These are phyloP conservation scores for Dicranocentrus wangi DNA, from an alignment of 2,888 invertebrate genomes.

Conservation along the genomic window DNA sequence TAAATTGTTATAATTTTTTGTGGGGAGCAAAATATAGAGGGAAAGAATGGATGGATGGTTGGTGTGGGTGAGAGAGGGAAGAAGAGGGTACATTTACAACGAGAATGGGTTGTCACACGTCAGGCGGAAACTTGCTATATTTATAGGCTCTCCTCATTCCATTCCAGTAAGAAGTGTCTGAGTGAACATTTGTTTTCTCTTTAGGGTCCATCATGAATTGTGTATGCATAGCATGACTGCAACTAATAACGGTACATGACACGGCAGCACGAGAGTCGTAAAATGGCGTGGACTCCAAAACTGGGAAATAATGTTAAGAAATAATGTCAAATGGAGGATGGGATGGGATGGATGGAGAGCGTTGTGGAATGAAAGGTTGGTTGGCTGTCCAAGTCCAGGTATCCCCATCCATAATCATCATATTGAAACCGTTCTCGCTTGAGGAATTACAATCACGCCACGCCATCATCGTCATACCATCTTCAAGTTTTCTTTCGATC, in stretches of 20 bases:
- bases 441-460: slow-evolving; percentile 54
- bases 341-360: too few relatives aligned
- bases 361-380: too few relatives aligned
- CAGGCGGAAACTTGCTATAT: slow-evolving; percentile 37
- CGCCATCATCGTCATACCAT: slow-evolving; percentile 31
- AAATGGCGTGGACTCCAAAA: too few relatives aligned
- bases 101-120: slow-evolving; percentile 60
- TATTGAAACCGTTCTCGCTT: slow-evolving; percentile 41
- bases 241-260: background rate
- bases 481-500: slow-evolving; percentile 15
- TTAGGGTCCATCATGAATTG: too few relatives aligned
- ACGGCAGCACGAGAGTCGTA: too few relatives aligned
- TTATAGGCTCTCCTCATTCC: background rate
- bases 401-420: too few relatives aligned
- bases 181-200: too few relatives aligned
- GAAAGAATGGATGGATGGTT: background rate
- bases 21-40: background rate
- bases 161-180: too few relatives aligned
- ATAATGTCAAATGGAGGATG: slow-evolving; percentile 56
- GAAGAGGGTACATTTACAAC: slow-evolving; percentile 60
- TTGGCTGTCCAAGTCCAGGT: too few relatives aligned
- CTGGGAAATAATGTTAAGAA: too few relatives aligned
- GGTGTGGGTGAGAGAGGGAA: background rate
- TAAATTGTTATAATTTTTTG: too few relatives aligned
- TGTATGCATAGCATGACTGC: background rate